Evolutionary conservation across 2,888 invertebrate genomes (phyloP).

Genomic region (Erynnis tages): DNA sequence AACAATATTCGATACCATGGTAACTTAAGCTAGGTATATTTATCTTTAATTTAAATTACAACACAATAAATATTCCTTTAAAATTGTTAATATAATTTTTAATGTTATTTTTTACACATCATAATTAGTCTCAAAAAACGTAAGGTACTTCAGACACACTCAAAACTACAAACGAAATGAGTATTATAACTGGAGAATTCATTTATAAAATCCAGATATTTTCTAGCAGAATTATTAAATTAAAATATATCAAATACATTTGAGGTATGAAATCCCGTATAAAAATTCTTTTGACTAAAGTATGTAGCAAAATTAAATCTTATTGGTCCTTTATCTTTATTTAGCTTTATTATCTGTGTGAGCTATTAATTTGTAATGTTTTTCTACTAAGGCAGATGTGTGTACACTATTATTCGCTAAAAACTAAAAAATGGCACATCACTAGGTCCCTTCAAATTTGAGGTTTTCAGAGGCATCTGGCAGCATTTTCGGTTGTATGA

Average conservation of each 20-base stretch:
- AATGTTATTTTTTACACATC: no score
- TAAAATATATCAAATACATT: background rate
- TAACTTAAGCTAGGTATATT: slow-evolving; percentile 19
- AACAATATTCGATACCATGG: slow-evolving; percentile 1
- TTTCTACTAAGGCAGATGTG: background rate
- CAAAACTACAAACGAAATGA: no score
- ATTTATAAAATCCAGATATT: background rate
- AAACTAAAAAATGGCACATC: slow-evolving; percentile 19
- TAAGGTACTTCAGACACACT: no score
- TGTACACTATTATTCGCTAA: background rate
- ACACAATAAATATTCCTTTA: background rate
- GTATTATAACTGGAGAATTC: background rate
- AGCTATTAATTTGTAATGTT: background rate
- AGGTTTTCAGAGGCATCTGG: slow-evolving; percentile 32
- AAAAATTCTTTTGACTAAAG: background rate
- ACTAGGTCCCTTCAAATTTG: slow-evolving; percentile 52
- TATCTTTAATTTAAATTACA: background rate
- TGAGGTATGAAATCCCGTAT: slow-evolving; percentile 9
- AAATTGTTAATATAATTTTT: no score
- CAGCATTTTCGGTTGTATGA: slow-evolving; percentile 37
- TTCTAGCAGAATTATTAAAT: no score
- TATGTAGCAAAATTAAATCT: slow-evolving; percentile 6
- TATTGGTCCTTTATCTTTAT: slow-evolving; percentile 11
- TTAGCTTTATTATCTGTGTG: background rate
- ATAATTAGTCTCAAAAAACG: no score